Evolutionary conservation across 2,797 vertebrate species (phyloP), one percentile per base, ranked within the genome.

Genomic region (Smutsia gigantea): DNA sequence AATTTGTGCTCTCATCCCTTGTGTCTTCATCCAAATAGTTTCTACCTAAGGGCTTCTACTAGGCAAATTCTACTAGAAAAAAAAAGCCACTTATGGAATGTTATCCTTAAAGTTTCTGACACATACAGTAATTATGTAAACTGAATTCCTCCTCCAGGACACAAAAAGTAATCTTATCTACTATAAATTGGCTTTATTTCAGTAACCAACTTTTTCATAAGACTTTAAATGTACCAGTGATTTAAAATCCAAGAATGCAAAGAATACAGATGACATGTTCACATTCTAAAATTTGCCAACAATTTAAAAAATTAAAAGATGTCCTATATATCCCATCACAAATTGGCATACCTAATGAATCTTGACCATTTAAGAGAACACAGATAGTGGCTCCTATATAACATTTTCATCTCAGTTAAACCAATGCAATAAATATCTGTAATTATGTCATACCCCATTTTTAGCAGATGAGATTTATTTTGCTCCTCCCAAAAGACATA

Each of bases 301-400:
- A 83, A 84, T 57, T 72, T 51, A 4, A 92, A 94, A 96, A 93
- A 89, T 77, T 72, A 49, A 81, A 87, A 90, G 78, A 66, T 63
- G 19, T 29, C 34, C 27, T 34, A 75, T 85, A 64, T 46, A 17
- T 7, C 34, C 29, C 55, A 46, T 17, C 78, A 93, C 59, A 94
- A 86, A 74, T 2, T 84, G 34, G 42, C 18, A 72, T 53, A 92
- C 11, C 42, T 83, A 71, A 89, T 61, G 39, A 94, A 66, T 64
- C 10, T 8, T 75, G 13, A 59, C 23, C 37, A 91, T 23, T 92
- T 94, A 81, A 85, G 31, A 84, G 29, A 61, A 64, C 3, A 72
- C 2, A 88, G 69, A 57, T 9, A 71, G 27, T 69, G 63, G 57
- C 10, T 87, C 19, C 51, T 37, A 51, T 18, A 21, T 23, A 69